phyloP scores from a whole-genome alignment of 2,113 vertebrate species.

The Mobula birostris region DNA sequence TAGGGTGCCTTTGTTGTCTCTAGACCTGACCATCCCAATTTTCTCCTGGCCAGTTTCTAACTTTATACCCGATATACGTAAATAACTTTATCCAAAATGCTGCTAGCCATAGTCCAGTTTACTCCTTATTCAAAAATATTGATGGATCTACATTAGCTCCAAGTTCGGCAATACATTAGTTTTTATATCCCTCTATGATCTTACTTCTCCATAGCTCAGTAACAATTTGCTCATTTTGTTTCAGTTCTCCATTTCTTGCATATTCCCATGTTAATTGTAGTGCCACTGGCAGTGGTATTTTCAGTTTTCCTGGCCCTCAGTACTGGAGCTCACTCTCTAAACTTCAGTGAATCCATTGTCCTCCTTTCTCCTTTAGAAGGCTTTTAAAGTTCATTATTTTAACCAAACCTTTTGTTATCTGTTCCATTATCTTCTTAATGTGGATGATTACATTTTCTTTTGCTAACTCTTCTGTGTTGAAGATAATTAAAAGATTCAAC shows the following conservation, averaged over 20 bases:
- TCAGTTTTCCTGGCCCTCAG: too few relatives aligned
- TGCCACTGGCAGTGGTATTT: too few relatives aligned
- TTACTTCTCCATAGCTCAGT: too few relatives aligned
- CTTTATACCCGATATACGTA: too few relatives aligned
- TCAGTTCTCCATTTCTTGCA: too few relatives aligned
- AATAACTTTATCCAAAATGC: background rate
- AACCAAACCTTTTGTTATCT: background rate
- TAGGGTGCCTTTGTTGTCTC: background rate
- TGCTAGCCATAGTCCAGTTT: background rate
- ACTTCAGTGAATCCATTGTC: too few relatives aligned
- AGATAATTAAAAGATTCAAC: background rate
- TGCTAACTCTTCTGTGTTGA: background rate
- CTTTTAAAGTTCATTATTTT: background rate
- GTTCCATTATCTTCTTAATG: background rate
- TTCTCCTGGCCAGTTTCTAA: background rate
- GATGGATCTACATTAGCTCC: background rate
- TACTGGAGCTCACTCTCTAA: too few relatives aligned
- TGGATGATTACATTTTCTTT: background rate
- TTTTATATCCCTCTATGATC: background rate
- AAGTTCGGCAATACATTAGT: background rate
- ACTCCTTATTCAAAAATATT: background rate
- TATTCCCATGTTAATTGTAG: too few relatives aligned
- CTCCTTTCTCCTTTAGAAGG: too few relatives aligned
- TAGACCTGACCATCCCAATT: background rate
- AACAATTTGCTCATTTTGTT: too few relatives aligned